A percentile compares a stretch with the other conserved stretches of the same genome.
phyloP scores from a whole-genome alignment of 35 echinoderm and acorn worm genomes.

The Strongylocentrotus purpuratus region DNA sequence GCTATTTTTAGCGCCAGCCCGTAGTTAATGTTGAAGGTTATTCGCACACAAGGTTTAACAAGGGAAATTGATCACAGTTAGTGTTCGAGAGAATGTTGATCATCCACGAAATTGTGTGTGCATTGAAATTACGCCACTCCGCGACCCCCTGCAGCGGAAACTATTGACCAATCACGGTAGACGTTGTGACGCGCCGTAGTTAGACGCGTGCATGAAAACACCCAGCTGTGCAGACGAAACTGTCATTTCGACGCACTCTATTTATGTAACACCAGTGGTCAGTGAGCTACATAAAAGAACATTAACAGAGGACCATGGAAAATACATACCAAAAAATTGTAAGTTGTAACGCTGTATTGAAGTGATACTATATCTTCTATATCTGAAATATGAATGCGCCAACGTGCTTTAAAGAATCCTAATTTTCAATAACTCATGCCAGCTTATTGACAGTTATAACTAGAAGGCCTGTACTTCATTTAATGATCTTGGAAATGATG shows the following conservation, averaged over 20 bases:
- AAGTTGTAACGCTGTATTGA: too few relatives aligned
- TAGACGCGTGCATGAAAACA: neutral
- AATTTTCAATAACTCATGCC: too few relatives aligned
- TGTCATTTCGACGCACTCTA: neutral
- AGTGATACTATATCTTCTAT: too few relatives aligned
- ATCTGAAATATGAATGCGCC: too few relatives aligned
- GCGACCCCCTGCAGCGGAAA: neutral
- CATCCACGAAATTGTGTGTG: neutral
- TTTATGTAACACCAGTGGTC: neutral
- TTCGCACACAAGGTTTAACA: neutral
- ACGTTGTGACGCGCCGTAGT: neutral
- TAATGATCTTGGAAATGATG: too few relatives aligned
- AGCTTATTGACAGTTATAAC: too few relatives aligned
- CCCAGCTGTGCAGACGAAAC: neutral
- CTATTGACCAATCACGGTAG: conserved; percentile 10
- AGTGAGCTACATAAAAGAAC: neutral
- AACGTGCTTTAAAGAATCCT: too few relatives aligned
- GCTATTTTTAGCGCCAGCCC: neutral
- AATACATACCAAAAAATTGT: neutral
- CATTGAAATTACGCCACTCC: neutral
- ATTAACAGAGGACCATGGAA: neutral
- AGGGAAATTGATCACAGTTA: neutral
- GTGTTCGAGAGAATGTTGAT: neutral
- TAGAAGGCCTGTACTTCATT: too few relatives aligned
- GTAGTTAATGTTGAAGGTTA: neutral